Evolutionary conservation across 2,113 vertebrate species (phyloP).

Genomic region (Symphodus melops): DNA sequence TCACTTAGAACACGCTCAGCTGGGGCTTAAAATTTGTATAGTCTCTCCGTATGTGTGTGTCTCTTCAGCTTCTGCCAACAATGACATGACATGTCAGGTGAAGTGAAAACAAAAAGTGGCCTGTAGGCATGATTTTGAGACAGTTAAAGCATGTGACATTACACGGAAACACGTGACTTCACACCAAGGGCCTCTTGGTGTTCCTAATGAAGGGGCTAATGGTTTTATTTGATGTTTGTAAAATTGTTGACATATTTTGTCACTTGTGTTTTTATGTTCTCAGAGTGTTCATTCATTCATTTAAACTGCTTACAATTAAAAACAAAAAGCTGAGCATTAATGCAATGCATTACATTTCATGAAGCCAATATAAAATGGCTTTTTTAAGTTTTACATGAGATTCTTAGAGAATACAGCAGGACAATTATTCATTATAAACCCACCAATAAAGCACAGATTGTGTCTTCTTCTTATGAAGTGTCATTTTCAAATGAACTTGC

Average conservation of each 20-base stretch:
- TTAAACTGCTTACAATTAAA: not conserved
- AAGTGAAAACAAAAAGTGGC: conserved; percentile 21
- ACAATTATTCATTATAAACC: not conserved
- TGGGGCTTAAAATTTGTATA: not conserved
- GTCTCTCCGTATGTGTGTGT: not conserved
- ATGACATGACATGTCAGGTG: conserved; percentile 18
- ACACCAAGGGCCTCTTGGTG: not conserved
- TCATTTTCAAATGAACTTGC: conserved; percentile 10
- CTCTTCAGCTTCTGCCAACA: not conserved
- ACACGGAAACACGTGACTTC: conserved; percentile 13
- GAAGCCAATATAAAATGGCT: not conserved
- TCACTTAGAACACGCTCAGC: conserved; percentile 25
- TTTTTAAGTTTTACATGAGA: not conserved
- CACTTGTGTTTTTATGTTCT: too few relatives aligned
- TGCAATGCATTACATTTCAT: not conserved
- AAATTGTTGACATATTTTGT: too few relatives aligned
- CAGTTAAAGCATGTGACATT: conserved; percentile 13
- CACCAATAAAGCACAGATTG: not conserved
- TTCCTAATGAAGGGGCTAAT: not conserved
- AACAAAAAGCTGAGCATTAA: not conserved
- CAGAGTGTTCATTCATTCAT: too few relatives aligned
- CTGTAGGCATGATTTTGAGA: conserved; percentile 15
- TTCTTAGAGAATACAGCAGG: not conserved
- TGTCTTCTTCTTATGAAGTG: not conserved
- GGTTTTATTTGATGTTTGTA: too few relatives aligned